Evolutionary conservation across 2,113 vertebrate genomes (phyloP), one percentile per base, ranked within the genome.

Genomic region (Pongo pygmaeus): DNA sequence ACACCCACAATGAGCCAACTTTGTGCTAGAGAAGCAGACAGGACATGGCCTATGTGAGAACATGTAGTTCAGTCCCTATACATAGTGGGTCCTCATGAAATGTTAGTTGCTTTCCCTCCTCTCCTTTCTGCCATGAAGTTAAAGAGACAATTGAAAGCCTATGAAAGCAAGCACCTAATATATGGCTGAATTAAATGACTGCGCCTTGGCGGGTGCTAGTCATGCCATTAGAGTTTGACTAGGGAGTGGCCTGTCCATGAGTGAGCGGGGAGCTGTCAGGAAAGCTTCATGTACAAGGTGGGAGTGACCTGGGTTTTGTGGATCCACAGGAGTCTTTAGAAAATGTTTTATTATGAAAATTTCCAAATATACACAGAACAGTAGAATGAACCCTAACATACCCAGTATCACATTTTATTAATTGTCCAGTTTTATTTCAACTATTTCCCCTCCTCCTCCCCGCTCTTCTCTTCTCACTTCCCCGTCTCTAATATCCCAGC

Each of bases 1-100:
- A 20, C 55, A 32, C 2, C 9, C 7, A 40, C 0, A 6, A 10
- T 50, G 22, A 88, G 14, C n/a, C 17, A 14, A 2, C 13, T 5
- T 84, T 35, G 43, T 0, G 12, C 4, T 46, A 50, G 12, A 55
- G 57, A 84, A 69, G 38, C 0, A 22, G 35, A 4, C 3, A 55
- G 40, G 43, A 38, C 9, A 40, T 10, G 32, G 52, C 10, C 52
- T 35, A 4, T 9, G 2, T 1, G 32, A 75, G 74, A 59, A 30
- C 38, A 43, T 1, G 75, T 6, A 0, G 16, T 10, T 52, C 57
- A 7, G 20, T 40, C 9, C 7, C 32, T 38, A 9, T 8, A 38
- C 14, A 46, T 0, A 32, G 32, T 1, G 52, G 38, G 17, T 8
- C 14, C 48, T 81, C 43, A 89, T 1, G 4, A 88, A 50, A 90